These are phyloP conservation scores for Sceloporus tristichus DNA, from an alignment of 2,113 vertebrate species.

Conservation along the genomic window DNA sequence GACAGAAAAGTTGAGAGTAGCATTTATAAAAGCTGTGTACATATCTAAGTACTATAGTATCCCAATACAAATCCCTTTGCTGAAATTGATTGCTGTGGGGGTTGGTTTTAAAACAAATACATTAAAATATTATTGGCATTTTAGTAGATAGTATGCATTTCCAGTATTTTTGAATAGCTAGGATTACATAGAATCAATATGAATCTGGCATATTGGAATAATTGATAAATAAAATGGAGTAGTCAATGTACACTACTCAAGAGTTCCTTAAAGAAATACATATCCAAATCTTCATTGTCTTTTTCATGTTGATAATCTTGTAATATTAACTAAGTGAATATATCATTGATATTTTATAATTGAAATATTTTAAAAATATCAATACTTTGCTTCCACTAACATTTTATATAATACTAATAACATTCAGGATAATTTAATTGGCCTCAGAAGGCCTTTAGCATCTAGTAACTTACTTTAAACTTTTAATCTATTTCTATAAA, in stretches of 20 bases:
- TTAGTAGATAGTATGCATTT: background rate
- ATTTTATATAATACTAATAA: conserved; percentile 7
- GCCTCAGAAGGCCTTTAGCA: background rate
- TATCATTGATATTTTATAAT: conserved; percentile 36
- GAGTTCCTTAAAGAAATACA: background rate
- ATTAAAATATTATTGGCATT: background rate
- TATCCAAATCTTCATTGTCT: conserved; percentile 34
- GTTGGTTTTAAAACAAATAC: conserved; percentile 16
- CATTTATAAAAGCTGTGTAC: background rate
- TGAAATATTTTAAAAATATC: conserved; percentile 30
- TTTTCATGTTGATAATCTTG: background rate
- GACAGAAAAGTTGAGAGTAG: background rate
- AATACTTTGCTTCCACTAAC: background rate
- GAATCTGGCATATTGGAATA: conserved; percentile 2
- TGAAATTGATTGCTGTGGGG: background rate
- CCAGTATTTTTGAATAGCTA: background rate
- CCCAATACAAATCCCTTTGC: background rate
- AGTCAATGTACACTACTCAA: background rate
- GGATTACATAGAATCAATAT: background rate
- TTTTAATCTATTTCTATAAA: conserved; percentile 17
- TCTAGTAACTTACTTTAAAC: conserved; percentile 7
- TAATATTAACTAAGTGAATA: conserved; percentile 24
- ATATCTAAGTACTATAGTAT: background rate
- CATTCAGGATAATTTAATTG: background rate
- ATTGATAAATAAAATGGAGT: background rate